These are phyloP conservation scores for Tachina grossa DNA, from an alignment of 2,888 invertebrate species.

Conservation along the genomic window DNA sequence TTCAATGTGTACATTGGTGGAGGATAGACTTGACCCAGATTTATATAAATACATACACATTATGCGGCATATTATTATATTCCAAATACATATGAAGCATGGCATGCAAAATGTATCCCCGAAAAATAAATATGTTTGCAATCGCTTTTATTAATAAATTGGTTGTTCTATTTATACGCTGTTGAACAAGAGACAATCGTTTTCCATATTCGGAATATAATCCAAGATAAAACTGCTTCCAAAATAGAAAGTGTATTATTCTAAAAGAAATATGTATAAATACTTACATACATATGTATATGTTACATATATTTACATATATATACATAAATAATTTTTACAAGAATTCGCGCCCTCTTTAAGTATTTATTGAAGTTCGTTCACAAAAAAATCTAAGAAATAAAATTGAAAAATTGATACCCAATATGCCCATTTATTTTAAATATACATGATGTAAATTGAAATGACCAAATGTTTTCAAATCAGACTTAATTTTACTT, in stretches of 20 bases:
- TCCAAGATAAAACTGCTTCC: neutral
- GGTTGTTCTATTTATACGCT: constrained; percentile 12
- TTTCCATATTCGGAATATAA: constrained; percentile 4
- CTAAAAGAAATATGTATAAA: neutral
- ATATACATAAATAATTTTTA: neutral
- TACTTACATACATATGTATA: neutral
- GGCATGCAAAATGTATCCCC: neutral
- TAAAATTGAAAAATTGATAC: neutral
- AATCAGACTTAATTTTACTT: neutral
- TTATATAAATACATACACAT: constrained; percentile 5
- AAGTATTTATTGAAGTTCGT: neutral
- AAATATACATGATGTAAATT: neutral
- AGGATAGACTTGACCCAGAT: neutral
- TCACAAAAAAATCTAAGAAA: neutral
- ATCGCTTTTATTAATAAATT: neutral
- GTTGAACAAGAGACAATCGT: constrained; percentile 49
- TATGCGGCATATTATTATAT: neutral
- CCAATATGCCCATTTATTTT: neutral
- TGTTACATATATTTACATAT: neutral
- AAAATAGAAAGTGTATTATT: neutral
- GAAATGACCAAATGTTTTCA: neutral
- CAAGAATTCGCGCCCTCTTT: neutral
- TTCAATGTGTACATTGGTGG: constrained; percentile 13
- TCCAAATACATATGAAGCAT: neutral
- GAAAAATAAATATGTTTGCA: neutral